phyloP scores from a whole-genome alignment of 2,888 invertebrate species.

The Phorcus lineatus region DNA sequence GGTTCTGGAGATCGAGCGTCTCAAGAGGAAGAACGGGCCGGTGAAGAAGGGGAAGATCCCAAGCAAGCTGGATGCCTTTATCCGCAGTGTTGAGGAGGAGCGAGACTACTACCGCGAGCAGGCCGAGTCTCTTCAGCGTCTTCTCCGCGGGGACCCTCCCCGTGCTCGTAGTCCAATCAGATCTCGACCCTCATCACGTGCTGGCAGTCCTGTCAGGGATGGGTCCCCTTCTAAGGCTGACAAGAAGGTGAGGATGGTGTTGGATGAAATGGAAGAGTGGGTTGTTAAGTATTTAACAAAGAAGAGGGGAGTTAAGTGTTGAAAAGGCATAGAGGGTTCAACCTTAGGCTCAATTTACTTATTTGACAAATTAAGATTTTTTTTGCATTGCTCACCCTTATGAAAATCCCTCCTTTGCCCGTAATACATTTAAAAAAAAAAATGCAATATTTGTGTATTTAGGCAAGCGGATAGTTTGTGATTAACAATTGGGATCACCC shows the following conservation, averaged over 20 bases:
- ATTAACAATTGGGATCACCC: too few species aligned
- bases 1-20: constrained; percentile 75
- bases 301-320: too few species aligned
- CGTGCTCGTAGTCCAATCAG: constrained; percentile 48
- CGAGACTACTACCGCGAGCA: constrained; percentile 74
- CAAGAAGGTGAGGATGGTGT: constrained; percentile 51
- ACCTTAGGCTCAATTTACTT: too few species aligned
- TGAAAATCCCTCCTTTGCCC: too few species aligned
- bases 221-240: constrained; percentile 50
- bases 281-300: too few species aligned
- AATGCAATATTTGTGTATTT: too few species aligned
- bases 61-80: constrained; percentile 70
- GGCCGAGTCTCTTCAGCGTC: constrained; percentile 67
- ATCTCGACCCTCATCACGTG: constrained; percentile 54
- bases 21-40: constrained; percentile 70
- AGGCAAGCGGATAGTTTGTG: too few species aligned
- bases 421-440: too few species aligned
- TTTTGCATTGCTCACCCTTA: too few species aligned
- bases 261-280: too few species aligned
- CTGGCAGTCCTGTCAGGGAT: constrained; percentile 58
- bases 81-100: constrained; percentile 73
- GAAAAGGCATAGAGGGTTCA: too few species aligned
- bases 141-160: constrained; percentile 57
- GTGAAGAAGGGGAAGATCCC: constrained; percentile 65
- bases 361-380: too few species aligned